Evolutionary conservation across 1,140 invertebrate genomes (phyloP).

Genomic region (Leucophenga varia): DNA sequence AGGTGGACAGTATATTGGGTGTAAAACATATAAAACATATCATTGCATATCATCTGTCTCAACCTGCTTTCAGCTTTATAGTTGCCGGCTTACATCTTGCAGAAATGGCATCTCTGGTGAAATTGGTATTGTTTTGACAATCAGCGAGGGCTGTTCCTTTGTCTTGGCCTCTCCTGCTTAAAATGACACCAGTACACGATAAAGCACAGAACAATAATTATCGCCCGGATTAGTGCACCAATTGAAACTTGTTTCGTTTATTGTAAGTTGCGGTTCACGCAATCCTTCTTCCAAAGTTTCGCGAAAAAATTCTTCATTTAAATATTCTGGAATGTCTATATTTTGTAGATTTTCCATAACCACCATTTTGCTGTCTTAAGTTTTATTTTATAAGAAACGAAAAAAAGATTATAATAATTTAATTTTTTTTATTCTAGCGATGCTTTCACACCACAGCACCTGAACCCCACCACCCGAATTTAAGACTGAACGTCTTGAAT

Average conservation of each 20-base stretch:
- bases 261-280: slow-evolving; percentile 5
- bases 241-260: slow-evolving; percentile 15
- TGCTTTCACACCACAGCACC: no score
- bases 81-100: slow-evolving; percentile 10
- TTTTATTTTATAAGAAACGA: no score
- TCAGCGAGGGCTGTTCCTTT: slow-evolving; percentile 7
- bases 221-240: slow-evolving; percentile 17
- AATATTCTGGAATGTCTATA: slow-evolving; percentile 10
- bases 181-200: slow-evolving; percentile 8
- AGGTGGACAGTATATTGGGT: no score
- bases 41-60: neutral
- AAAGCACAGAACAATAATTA: slow-evolving; percentile 19
- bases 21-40: neutral
- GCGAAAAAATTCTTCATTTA: slow-evolving; percentile 15
- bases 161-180: neutral
- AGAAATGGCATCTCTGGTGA: slow-evolving; percentile 9
- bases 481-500: no score
- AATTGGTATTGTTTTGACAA: slow-evolving; percentile 19
- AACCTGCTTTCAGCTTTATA: slow-evolving; percentile 15
- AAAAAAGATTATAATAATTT: no score
- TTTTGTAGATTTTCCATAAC: slow-evolving; percentile 9
- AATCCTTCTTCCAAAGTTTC: slow-evolving; percentile 13
- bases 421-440: no score
- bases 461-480: no score
- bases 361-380: no score